Evolutionary conservation across 2,888 invertebrate genomes (phyloP).

Genomic region (Coelopa pilipes): DNA sequence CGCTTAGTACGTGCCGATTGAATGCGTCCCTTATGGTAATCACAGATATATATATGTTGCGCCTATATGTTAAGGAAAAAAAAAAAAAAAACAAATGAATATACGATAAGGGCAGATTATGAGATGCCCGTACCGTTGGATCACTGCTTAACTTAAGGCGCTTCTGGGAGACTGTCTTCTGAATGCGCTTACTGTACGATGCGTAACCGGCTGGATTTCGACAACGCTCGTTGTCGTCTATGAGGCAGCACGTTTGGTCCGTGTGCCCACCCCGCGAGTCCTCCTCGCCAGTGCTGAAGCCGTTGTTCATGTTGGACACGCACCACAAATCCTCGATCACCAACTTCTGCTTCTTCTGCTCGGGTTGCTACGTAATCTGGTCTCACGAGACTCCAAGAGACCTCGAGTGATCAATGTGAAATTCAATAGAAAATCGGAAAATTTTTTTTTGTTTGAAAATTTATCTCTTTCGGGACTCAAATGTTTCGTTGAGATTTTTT

Average conservation of each 20-base stretch:
- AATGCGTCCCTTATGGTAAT: conserved; percentile 94
- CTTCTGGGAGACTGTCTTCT: conserved; percentile 93
- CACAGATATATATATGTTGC: conserved; percentile 95
- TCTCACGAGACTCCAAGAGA: no score
- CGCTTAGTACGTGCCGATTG: conserved; percentile 95
- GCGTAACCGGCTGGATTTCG: conserved; percentile 80
- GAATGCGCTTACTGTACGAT: conserved; percentile 95
- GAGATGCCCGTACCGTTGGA: conserved; percentile 70
- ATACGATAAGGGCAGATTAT: neutral
- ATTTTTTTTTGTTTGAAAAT: neutral
- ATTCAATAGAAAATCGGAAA: neutral
- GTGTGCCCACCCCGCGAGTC: conserved; percentile 88
- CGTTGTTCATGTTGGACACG: conserved; percentile 70
- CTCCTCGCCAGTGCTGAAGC: conserved; percentile 91
- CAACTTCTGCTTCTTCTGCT: neutral
- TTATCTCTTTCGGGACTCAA: neutral
- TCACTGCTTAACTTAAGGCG: conserved; percentile 90
- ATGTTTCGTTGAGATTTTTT: conserved; percentile 4
- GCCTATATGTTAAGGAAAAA: conserved; percentile 71
- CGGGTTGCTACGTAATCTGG: neutral
- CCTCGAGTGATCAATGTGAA: neutral
- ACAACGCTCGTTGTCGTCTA: conserved; percentile 89
- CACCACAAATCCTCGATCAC: no score
- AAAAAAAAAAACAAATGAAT: neutral
- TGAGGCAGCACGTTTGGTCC: conserved; percentile 91